A percentile compares a stretch with the other conserved stretches of the same genome.
phyloP scores from a whole-genome alignment of 2,888 invertebrate genomes.

The Rugalucina vietnamica region DNA sequence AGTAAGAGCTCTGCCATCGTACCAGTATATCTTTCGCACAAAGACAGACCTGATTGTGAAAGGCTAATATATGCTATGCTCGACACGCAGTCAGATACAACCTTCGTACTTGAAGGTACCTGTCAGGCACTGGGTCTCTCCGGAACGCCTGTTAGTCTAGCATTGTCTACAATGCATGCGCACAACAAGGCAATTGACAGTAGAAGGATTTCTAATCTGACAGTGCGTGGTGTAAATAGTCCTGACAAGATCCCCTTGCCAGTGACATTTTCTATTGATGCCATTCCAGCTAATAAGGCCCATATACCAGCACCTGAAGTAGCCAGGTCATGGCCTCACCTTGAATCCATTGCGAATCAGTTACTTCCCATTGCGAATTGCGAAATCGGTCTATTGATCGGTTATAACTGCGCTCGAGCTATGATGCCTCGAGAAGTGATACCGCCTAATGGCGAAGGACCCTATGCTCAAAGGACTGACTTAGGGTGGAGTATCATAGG shows the following conservation, averaged over 20 bases:
- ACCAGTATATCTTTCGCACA: too few relatives aligned
- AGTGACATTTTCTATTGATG: not conserved
- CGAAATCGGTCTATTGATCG: conserved; percentile 60
- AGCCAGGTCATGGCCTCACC: not conserved
- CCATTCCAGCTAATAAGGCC: not conserved
- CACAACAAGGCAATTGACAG: not conserved
- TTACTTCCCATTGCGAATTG: conserved; percentile 25
- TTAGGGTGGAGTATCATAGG: conserved; percentile 58
- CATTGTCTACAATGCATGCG: not conserved
- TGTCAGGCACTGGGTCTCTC: too few relatives aligned
- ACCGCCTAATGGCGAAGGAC: conserved; percentile 36
- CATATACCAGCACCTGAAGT: not conserved
- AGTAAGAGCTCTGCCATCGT: too few relatives aligned
- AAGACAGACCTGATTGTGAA: too few relatives aligned
- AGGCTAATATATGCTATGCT: too few relatives aligned
- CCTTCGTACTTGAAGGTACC: too few relatives aligned
- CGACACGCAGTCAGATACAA: too few relatives aligned
- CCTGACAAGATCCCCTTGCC: not conserved
- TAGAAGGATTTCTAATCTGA: not conserved
- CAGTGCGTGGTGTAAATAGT: not conserved
- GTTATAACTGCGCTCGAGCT: conserved; percentile 54
- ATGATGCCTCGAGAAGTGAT: conserved; percentile 45
- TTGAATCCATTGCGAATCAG: conserved; percentile 29
- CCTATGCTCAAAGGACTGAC: conserved; percentile 52
- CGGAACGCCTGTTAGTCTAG: too few relatives aligned